phyloP scores from a whole-genome alignment of 2,888 invertebrate species.

The Nudaria mundana region DNA sequence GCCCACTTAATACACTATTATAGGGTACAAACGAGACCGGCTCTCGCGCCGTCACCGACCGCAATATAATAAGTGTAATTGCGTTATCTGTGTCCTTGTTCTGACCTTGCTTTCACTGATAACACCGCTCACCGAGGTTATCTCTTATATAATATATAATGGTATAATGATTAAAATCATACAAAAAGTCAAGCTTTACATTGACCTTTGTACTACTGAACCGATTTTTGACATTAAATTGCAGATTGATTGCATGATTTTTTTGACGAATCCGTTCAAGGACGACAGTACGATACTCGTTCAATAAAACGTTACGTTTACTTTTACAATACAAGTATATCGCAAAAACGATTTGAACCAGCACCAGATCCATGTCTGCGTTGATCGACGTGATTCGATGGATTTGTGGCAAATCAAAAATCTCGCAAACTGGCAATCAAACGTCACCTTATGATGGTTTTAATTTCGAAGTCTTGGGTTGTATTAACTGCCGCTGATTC shows the following conservation, averaged over 20 bases:
- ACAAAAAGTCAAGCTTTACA: constrained; percentile 46
- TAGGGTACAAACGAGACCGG: constrained; percentile 35
- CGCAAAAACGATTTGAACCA: no score
- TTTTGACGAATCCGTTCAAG: constrained; percentile 30
- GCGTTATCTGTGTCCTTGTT: constrained; percentile 69
- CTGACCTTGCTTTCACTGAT: constrained; percentile 79
- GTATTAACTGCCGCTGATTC: no score
- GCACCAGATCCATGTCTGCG: no score
- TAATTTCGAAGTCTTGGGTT: no score
- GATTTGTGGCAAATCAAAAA: no score
- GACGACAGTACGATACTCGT: constrained; percentile 15
- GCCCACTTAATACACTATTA: constrained; percentile 50
- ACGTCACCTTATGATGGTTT: no score
- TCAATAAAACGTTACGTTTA: no score
- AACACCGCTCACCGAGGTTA: constrained; percentile 51
- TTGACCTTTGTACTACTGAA: constrained; percentile 40
- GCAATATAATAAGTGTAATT: constrained; percentile 66
- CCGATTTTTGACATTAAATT: constrained; percentile 47
- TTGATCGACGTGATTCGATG: no score
- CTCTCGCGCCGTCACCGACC: constrained; percentile 42
- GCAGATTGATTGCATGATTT: constrained; percentile 29
- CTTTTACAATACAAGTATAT: no score
- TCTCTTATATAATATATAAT: constrained; percentile 61
- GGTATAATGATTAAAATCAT: constrained; percentile 32
- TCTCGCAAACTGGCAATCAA: no score